A percentile compares a stretch with the other conserved stretches of the same genome.
Conservation (phyloP, 2,888 invertebrate species). For the Fabriciana adippe region DNA sequence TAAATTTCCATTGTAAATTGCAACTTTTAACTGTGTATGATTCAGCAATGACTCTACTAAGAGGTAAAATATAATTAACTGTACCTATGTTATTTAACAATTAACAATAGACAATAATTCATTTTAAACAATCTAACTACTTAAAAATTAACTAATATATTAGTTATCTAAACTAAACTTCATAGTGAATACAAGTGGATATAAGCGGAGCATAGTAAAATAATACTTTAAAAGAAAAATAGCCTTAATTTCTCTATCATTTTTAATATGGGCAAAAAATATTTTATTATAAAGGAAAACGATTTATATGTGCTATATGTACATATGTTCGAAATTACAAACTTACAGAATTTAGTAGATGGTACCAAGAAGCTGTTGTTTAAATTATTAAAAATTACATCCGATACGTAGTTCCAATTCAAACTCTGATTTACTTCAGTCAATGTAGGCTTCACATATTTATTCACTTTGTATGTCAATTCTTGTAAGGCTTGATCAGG, state of each 20-base stretch:
- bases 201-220: neutral
- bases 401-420: conserved; percentile 59
- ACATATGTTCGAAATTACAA: conserved; percentile 6
- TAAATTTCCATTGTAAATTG: conserved; percentile 71
- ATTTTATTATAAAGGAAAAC: too few relatives aligned
- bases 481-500: conserved; percentile 56
- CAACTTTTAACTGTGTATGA: conserved; percentile 62
- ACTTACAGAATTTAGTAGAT: conserved; percentile 69
- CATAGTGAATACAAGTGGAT: neutral
- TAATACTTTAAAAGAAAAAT: neutral
- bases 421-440: conserved; percentile 60
- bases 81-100: too few relatives aligned
- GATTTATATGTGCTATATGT: too few relatives aligned
- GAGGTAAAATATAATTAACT: conserved; percentile 43
- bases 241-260: neutral
- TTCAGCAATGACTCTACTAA: conserved; percentile 70
- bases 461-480: conserved; percentile 56
- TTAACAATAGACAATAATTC: too few relatives aligned
- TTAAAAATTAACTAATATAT: too few relatives aligned
- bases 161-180: too few relatives aligned
- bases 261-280: too few relatives aligned
- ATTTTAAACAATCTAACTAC: neutral
- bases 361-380: conserved; percentile 61
- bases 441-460: conserved; percentile 65
- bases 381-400: conserved; percentile 55